Percentiles rank a stretch among this genome's conserved stretches.
These are phyloP conservation scores for Amphipyra tragopoginis DNA, from an alignment of 2,888 invertebrate genomes.

Conservation along the genomic window DNA sequence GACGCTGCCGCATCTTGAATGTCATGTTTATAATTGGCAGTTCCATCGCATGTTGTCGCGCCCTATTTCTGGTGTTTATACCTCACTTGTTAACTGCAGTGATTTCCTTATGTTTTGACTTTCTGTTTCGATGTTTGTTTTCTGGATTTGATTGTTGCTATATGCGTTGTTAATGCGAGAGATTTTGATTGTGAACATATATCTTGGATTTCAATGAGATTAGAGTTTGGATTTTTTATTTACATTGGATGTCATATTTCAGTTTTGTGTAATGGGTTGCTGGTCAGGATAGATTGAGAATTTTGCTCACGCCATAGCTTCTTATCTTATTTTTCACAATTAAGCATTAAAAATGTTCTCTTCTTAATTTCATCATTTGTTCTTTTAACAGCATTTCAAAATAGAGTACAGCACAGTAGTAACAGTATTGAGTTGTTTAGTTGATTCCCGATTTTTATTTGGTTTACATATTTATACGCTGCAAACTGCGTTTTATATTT, in stretches of 20 bases:
- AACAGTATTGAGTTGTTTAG: too few relatives aligned
- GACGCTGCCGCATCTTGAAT: slow-evolving; percentile 61
- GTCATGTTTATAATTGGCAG: slow-evolving; percentile 63
- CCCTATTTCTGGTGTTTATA: slow-evolving; percentile 59
- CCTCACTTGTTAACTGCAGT: slow-evolving; percentile 40
- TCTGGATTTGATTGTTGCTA: slow-evolving; percentile 24
- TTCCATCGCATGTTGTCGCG: slow-evolving; percentile 53
- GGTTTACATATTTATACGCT: too few relatives aligned
- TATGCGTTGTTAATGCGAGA: slow-evolving; percentile 10
- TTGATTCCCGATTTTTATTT: too few relatives aligned
- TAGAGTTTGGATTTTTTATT: slow-evolving; percentile 1
- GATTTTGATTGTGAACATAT: slow-evolving; percentile 13
- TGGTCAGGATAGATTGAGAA: not conserved
- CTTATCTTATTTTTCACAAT: not conserved
- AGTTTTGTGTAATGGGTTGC: slow-evolving; percentile 1
- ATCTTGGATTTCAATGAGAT: slow-evolving; percentile 2
- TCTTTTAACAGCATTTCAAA: too few relatives aligned
- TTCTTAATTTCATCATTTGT: not conserved
- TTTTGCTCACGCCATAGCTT: not conserved
- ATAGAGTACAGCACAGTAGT: too few relatives aligned
- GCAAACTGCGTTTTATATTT: too few relatives aligned
- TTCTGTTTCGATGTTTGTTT: slow-evolving; percentile 29
- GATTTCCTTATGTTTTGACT: slow-evolving; percentile 43
- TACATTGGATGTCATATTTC: not conserved
- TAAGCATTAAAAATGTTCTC: too few relatives aligned